Evolutionary conservation across 2,888 invertebrate genomes (phyloP).

Genomic region (Hyalella azteca): DNA sequence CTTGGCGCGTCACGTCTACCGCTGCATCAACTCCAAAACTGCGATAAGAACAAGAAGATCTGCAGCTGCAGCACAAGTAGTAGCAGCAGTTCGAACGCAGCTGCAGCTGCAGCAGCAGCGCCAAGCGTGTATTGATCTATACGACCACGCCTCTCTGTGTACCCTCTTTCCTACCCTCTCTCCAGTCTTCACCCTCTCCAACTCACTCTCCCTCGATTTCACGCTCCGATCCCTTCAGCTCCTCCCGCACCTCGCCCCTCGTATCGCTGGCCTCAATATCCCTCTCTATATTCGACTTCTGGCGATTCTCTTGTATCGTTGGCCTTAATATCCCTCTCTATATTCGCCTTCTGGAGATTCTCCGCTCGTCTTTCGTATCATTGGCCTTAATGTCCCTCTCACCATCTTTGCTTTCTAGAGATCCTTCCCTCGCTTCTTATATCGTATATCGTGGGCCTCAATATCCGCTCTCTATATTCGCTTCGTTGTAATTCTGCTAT

Average conservation of each 20-base stretch:
- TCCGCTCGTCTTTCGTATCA: too few relatives aligned
- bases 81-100: neutral
- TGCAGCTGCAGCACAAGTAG: neutral
- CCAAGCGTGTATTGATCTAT: neutral
- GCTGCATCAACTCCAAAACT: neutral
- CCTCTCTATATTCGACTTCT: too few relatives aligned
- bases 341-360: too few relatives aligned
- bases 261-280: neutral
- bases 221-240: neutral
- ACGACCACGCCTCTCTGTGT: neutral
- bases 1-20: too few relatives aligned
- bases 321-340: too few relatives aligned
- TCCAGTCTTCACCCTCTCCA: neutral
- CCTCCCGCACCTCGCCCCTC: neutral
- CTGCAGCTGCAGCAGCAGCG: neutral
- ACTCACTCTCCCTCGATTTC: neutral
- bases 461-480: too few relatives aligned
- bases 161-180: neutral
- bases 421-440: too few relatives aligned
- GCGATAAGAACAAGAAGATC: neutral
- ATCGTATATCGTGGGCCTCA: too few relatives aligned
- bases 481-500: too few relatives aligned
- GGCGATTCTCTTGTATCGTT: neutral
- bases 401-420: too few relatives aligned
- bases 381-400: too few relatives aligned